A percentile compares a stretch with the other conserved stretches of the same genome.
Conservation (phyloP, 2,888 invertebrate genomes). For the Spilosoma lubricipeda region DNA sequence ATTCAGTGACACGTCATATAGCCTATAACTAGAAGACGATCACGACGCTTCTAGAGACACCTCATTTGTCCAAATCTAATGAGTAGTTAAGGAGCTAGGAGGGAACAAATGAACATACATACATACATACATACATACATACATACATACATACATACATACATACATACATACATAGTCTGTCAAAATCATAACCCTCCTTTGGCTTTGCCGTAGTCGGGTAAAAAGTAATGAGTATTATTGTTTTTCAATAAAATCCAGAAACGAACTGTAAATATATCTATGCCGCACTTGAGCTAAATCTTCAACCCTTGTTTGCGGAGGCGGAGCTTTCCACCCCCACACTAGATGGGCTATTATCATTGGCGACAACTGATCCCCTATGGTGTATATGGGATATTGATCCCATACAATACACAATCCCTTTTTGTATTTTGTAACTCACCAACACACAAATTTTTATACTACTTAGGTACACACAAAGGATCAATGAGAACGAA, state of each 20-base stretch:
- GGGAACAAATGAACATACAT: too few species aligned
- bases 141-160: too few species aligned
- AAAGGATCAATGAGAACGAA: neutral
- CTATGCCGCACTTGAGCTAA: neutral
- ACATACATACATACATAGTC: too few species aligned
- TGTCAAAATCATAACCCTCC: too few species aligned
- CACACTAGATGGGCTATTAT: neutral
- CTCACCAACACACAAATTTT: neutral
- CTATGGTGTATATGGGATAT: neutral
- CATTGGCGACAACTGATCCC: constrained; percentile 11
- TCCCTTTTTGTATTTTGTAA: neutral
- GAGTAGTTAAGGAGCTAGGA: too few species aligned
- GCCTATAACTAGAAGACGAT: too few species aligned
- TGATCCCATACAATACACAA: neutral
- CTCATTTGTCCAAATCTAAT: too few species aligned
- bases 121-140: too few species aligned
- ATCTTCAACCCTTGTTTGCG: neutral
- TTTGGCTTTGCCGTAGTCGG: too few species aligned
- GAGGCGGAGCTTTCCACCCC: constrained; percentile 17
- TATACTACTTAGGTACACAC: neutral
- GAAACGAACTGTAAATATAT: neutral
- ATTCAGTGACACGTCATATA: too few species aligned
- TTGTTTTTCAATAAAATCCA: neutral
- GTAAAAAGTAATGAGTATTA: neutral
- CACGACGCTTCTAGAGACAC: too few species aligned